These are phyloP conservation scores for Ochotona princeps DNA, from an alignment of 2,113 vertebrate species.

Conservation along the genomic window DNA sequence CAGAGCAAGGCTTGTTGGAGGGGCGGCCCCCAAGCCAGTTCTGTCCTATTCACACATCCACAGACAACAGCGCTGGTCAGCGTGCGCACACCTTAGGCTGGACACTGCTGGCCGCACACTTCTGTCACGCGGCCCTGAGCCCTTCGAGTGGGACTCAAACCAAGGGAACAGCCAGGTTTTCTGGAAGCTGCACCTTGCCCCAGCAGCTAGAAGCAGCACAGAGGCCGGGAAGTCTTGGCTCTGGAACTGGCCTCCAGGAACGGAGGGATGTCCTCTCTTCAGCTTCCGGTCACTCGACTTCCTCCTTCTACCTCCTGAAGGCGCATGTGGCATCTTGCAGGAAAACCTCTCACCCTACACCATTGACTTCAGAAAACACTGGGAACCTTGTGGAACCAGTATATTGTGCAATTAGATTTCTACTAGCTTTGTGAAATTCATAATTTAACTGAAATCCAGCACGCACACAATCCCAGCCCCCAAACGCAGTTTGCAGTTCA, in stretches of 20 bases:
- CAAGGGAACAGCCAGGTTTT: too few relatives aligned
- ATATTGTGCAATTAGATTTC: neutral
- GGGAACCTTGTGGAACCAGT: neutral
- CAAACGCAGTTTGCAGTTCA: neutral
- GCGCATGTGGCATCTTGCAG: neutral
- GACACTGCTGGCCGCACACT: neutral
- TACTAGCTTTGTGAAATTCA: neutral
- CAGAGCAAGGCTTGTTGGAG: too few relatives aligned
- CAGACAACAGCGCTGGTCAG: fast-evolving
- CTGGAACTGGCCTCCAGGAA: neutral
- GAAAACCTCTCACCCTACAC: too few relatives aligned
- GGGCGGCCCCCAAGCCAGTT: neutral
- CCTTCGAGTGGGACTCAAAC: neutral
- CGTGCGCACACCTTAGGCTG: neutral
- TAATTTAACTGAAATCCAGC: neutral
- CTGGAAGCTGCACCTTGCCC: neutral
- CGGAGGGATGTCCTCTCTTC: neutral
- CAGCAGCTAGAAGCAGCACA: too few relatives aligned
- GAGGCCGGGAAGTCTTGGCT: neutral
- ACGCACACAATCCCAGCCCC: too few relatives aligned
- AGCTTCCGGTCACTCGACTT: neutral
- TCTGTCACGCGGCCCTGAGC: too few relatives aligned
- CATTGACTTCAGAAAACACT: neutral
- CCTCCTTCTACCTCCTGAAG: neutral
- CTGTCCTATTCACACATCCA: neutral